These are phyloP conservation scores for Periphyllus acericola DNA, from an alignment of 2,888 invertebrate species.

Conservation along the genomic window DNA sequence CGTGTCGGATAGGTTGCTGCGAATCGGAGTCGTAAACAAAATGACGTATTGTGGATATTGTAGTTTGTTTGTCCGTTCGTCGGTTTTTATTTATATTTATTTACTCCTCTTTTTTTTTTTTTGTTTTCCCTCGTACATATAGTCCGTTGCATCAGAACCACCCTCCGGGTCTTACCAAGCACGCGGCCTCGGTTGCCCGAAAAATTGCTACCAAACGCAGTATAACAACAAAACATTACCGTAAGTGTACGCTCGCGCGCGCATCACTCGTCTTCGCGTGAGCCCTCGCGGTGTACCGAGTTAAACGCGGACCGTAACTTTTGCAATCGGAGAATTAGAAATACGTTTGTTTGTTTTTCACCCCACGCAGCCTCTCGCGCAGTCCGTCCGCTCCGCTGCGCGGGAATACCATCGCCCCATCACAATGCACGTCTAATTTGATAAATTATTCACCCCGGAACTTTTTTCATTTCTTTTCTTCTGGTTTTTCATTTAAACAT, in stretches of 20 bases:
- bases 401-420: not conserved
- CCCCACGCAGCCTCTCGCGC: not conserved
- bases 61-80: not conserved
- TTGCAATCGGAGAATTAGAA: not conserved
- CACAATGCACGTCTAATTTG: slow-evolving; percentile 57
- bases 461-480: not conserved
- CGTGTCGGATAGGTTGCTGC: not conserved
- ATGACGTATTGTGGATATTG: not conserved
- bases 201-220: not conserved
- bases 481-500: slow-evolving; percentile 2
- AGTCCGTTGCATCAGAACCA: too few species aligned
- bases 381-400: not conserved
- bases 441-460: slow-evolving; percentile 54
- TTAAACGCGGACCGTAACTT: not conserved
- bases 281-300: not conserved
- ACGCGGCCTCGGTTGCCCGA: too few species aligned
- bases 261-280: not conserved
- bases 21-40: not conserved
- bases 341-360: not conserved
- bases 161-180: not conserved
- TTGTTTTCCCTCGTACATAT: not conserved
- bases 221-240: not conserved
- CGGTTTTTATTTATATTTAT: not conserved
- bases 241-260: not conserved
- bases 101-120: not conserved